Evolutionary conservation across 2,888 invertebrate genomes (phyloP).

Genomic region (Patella ulyssiponensis): DNA sequence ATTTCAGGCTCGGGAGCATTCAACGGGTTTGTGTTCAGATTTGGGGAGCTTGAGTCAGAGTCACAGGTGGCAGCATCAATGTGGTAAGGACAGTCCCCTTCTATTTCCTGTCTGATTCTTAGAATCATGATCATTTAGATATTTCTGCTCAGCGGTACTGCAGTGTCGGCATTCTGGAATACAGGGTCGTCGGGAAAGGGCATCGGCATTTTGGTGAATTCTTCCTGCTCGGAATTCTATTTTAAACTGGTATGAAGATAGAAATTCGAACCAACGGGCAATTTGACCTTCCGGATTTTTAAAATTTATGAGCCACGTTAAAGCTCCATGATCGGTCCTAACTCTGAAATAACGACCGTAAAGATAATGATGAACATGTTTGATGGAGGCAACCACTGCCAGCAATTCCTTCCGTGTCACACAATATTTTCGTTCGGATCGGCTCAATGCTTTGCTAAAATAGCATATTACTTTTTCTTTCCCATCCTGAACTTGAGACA

Average conservation of each 20-base stretch:
- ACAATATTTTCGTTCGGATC: conserved; percentile 22
- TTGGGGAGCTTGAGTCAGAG: too few species aligned
- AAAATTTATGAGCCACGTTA: conserved; percentile 13
- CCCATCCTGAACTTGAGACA: conserved; percentile 40
- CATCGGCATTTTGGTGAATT: conserved; percentile 6
- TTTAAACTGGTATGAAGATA: conserved; percentile 23
- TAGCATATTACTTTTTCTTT: conserved; percentile 39
- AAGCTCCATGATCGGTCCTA: conserved; percentile 35
- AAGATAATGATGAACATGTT: conserved; percentile 40
- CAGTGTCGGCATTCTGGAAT: not conserved
- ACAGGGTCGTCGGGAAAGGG: not conserved
- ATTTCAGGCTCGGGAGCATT: too few species aligned
- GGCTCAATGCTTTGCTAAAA: conserved; percentile 32
- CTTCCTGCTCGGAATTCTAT: conserved; percentile 6
- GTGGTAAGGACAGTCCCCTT: too few species aligned
- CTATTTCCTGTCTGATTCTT: too few species aligned
- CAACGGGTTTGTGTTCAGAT: too few species aligned
- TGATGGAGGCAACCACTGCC: conserved; percentile 35
- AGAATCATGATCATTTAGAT: too few species aligned
- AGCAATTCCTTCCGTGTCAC: conserved; percentile 23
- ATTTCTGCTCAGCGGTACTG: not conserved
- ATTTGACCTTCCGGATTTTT: conserved; percentile 25
- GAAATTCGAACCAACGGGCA: conserved; percentile 21
- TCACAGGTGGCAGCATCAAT: too few species aligned
- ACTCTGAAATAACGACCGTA: conserved; percentile 31